phyloP scores from a whole-genome alignment of 2,113 vertebrate species.

The Genyomyrus donnyi region DNA sequence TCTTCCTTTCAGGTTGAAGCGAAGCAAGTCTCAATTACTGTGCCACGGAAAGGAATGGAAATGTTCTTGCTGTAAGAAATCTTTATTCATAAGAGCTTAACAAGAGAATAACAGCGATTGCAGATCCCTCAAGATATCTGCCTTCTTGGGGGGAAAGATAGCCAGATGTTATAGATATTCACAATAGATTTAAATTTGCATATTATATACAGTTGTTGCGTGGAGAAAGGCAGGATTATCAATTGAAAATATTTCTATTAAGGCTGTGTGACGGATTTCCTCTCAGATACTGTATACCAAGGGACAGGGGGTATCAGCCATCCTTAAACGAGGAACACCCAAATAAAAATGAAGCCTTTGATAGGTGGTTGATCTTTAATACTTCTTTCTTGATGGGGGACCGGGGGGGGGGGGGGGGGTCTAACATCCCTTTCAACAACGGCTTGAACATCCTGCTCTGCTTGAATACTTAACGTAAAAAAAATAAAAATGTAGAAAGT shows the following conservation, averaged over 20 bases:
- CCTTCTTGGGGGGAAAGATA: constrained; percentile 37
- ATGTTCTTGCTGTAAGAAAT: constrained; percentile 31
- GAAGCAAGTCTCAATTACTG: background rate
- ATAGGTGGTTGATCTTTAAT: background rate
- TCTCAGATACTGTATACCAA: background rate
- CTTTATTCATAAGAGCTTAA: constrained; percentile 56
- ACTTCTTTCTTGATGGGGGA: background rate
- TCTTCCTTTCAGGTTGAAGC: background rate
- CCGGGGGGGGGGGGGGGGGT: too few species aligned
- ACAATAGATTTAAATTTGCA: constrained; percentile 50
- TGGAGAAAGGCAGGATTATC: constrained; percentile 2
- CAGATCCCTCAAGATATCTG: constrained; percentile 51
- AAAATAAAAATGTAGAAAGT: background rate
- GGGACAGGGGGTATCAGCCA: background rate
- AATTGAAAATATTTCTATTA: constrained; percentile 3
- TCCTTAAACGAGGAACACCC: background rate
- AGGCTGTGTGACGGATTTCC: background rate
- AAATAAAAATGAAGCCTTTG: background rate
- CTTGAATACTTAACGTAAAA: background rate
- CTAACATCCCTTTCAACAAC: background rate
- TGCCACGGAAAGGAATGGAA: background rate
- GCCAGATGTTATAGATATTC: constrained; percentile 60
- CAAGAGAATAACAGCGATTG: constrained; percentile 40
- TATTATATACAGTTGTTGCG: constrained; percentile 25
- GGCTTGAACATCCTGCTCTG: background rate